Evolutionary conservation across 2,113 vertebrate species (phyloP).

Genomic region (Callocephalon fimbriatum): DNA sequence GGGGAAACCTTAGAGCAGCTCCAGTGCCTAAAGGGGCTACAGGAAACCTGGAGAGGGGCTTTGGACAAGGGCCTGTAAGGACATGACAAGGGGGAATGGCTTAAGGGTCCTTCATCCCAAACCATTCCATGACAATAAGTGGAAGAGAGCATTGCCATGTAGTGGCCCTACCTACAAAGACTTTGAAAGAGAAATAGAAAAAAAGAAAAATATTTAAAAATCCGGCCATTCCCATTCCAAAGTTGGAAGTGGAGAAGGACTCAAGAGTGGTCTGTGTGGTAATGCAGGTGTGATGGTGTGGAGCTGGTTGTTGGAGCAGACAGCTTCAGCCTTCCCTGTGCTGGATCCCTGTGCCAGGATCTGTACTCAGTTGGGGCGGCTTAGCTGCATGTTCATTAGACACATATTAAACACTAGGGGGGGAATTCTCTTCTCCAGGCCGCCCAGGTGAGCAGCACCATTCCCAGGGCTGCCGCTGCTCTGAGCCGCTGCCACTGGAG

Average conservation of each 20-base stretch:
- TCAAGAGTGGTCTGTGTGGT: accelerated
- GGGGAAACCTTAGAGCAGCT: too few relatives aligned
- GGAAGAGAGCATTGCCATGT: accelerated
- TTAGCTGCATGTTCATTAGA: accelerated
- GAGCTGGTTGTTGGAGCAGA: accelerated
- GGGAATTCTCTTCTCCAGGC: not conserved
- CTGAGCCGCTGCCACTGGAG: not conserved
- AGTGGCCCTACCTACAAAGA: not conserved
- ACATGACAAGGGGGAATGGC: not conserved
- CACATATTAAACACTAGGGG: accelerated
- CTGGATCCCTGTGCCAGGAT: too few relatives aligned
- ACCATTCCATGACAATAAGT: not conserved
- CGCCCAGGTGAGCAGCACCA: not conserved
- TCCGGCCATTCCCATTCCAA: accelerated
- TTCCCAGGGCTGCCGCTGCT: not conserved
- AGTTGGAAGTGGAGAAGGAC: not conserved
- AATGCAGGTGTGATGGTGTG: not conserved
- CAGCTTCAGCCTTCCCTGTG: accelerated
- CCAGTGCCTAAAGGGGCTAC: not conserved
- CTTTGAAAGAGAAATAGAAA: not conserved
- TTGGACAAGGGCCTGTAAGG: not conserved
- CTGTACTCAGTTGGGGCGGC: accelerated
- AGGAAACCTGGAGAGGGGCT: not conserved
- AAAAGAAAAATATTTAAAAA: not conserved
- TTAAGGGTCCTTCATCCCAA: not conserved